phyloP scores from a whole-genome alignment of 2,888 invertebrate genomes.

The Heliconius sara region DNA sequence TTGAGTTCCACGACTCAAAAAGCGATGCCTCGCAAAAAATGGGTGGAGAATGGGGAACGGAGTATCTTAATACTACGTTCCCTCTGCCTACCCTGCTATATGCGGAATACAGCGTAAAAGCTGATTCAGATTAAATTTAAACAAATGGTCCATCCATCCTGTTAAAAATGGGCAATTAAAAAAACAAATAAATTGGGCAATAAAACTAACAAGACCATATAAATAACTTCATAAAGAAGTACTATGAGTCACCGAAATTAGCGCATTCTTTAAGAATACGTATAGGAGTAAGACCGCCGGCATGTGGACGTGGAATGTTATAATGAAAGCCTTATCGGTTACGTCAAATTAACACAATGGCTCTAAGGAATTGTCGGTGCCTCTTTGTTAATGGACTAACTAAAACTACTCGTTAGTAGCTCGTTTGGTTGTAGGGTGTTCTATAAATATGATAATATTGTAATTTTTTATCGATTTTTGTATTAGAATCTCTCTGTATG shows the following conservation, averaged over 20 bases:
- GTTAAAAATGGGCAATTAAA: background rate
- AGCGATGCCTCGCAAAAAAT: too few relatives aligned
- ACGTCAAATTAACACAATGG: conserved; percentile 35
- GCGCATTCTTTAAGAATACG: conserved; percentile 3
- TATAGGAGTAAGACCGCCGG: background rate
- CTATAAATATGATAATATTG: too few relatives aligned
- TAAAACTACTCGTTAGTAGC: background rate
- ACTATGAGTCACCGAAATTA: conserved; percentile 1
- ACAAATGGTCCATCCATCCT: background rate
- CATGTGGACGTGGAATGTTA: conserved; percentile 33
- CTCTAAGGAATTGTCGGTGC: background rate
- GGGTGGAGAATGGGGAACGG: too few relatives aligned
- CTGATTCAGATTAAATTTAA: too few relatives aligned
- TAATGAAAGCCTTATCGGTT: conserved; percentile 42
- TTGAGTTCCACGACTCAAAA: too few relatives aligned
- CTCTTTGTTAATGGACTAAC: background rate
- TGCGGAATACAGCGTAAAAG: too few relatives aligned
- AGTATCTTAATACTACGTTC: too few relatives aligned
- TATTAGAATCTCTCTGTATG: too few relatives aligned
- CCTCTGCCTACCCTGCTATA: too few relatives aligned
- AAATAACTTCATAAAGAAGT: conserved; percentile 1
- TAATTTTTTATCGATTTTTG: too few relatives aligned
- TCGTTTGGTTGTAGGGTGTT: background rate
- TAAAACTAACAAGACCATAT: conserved; percentile 9
- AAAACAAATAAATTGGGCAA: conserved; percentile 1